Base-by-base conservation (phyloP, 2,113 vertebrate genomes). In the Notothenia rossii region DNA sequence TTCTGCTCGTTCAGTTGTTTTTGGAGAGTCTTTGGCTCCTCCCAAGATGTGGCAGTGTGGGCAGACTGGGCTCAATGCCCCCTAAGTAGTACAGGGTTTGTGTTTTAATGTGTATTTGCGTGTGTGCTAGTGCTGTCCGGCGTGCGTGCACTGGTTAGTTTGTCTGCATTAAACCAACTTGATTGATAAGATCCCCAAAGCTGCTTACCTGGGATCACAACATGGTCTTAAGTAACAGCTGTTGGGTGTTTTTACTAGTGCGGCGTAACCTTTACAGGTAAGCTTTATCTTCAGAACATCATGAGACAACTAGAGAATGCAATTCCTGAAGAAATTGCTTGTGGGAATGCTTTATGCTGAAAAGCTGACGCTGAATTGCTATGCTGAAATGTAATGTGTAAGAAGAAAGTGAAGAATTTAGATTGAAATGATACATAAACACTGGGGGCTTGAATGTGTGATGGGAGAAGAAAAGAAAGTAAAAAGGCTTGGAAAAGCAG, bases 1-100 rank as follows among this genome's bases (percentile, higher is more conserved):
- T 54, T 33, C 22, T 63, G 43, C 78, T 66, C 20, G 72, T 46
- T 77, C 64, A 55, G 43, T 81, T 81, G 72, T 60, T 83, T 79
- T 48, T 54, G 73, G 49, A 66, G 67, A 60, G 49, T 86, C 81
- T 72, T 65, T 29, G 33, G 78, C 75, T 88, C 82, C 84, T 85
- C 87, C 88, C 87, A 86, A 82, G 88, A 92, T 91, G 87, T 89
- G 89, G 88, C 78, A n/a, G 49, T 49, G 86, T 87, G 88, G 84
- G 80, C 79, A 87, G 73, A 84, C 80, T 88, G 81, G 78, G 82
- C 80, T 75, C 66, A n/a, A 48, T 81, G 71, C 60, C 83, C 81
- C 82, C 78, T 77, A 10, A 67, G 68, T 70, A 76, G 64, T 56
- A 49, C 51, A 33, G 79, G 9, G 63, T 58, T 46, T 66, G 72